Evolutionary conservation across 2,797 vertebrate species (phyloP).

Genomic region (Gymnocypris eckloni): DNA sequence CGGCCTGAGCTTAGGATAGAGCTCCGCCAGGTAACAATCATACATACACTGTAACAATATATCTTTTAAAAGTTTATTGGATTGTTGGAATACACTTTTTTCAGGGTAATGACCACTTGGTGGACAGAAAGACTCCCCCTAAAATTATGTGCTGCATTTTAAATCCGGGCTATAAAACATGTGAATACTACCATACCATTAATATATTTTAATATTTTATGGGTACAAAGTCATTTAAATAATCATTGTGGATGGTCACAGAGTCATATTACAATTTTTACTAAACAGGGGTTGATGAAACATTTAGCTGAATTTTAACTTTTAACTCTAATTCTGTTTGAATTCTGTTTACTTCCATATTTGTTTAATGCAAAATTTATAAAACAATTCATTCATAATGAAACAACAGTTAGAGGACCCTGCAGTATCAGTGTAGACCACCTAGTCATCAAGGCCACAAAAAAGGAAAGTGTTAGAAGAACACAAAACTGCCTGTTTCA

Average conservation of each 20-base stretch:
- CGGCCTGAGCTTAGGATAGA: slow-evolving; percentile 77
- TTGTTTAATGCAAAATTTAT: not conserved
- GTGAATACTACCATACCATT: not conserved
- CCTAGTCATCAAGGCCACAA: not conserved
- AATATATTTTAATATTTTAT: not conserved
- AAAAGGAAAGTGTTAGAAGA: not conserved
- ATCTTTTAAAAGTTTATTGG: not conserved
- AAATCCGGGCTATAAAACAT: not conserved
- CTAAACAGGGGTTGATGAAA: not conserved
- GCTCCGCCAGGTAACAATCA: slow-evolving; percentile 70
- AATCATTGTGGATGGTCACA: not conserved
- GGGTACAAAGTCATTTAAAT: not conserved
- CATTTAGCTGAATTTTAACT: not conserved
- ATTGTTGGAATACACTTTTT: not conserved
- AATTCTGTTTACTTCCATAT: not conserved
- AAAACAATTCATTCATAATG: not conserved
- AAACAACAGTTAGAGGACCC: not conserved
- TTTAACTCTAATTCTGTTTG: not conserved
- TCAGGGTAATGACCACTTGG: not conserved
- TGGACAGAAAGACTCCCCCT: not conserved
- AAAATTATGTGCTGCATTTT: not conserved
- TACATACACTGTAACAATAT: not conserved
- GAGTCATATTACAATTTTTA: not conserved
- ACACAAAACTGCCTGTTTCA: not conserved
- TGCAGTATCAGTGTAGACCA: not conserved